A percentile compares a stretch with the other conserved stretches of the same genome.
Evolutionary conservation across 2,888 invertebrate genomes (phyloP).

Genomic region (Julus scanicus): DNA sequence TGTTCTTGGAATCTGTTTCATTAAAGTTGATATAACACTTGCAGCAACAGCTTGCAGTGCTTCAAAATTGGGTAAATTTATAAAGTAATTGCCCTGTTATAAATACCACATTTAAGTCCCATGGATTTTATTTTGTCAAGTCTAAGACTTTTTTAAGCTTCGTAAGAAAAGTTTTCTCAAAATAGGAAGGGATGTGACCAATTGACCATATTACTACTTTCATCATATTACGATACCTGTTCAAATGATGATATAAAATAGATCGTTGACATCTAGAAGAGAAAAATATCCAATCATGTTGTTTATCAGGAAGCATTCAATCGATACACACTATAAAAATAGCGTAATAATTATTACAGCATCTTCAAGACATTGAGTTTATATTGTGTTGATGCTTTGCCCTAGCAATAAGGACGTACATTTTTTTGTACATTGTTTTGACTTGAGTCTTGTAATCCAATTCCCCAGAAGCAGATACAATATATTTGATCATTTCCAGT

Average conservation of each 20-base stretch:
- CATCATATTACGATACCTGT: too few species aligned
- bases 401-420: background rate
- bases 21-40: too few species aligned
- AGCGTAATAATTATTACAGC: background rate
- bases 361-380: background rate
- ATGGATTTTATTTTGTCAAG: too few species aligned
- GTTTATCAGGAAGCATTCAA: background rate
- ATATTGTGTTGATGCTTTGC: background rate
- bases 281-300: background rate
- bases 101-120: too few species aligned
- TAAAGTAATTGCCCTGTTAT: too few species aligned
- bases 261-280: background rate
- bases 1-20: too few species aligned
- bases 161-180: too few species aligned
- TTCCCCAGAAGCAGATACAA: background rate
- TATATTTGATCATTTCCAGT: conserved; percentile 14
- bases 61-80: too few species aligned
- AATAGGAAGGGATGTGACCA: too few species aligned
- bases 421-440: background rate
- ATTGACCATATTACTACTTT: too few species aligned
- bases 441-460: conserved; percentile 11
- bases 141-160: too few species aligned
- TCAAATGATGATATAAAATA: background rate
- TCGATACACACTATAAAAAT: background rate
- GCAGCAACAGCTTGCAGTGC: too few species aligned